Base-by-base conservation (phyloP, 1,140 invertebrate species). In the Drosophila biarmipes region DNA sequence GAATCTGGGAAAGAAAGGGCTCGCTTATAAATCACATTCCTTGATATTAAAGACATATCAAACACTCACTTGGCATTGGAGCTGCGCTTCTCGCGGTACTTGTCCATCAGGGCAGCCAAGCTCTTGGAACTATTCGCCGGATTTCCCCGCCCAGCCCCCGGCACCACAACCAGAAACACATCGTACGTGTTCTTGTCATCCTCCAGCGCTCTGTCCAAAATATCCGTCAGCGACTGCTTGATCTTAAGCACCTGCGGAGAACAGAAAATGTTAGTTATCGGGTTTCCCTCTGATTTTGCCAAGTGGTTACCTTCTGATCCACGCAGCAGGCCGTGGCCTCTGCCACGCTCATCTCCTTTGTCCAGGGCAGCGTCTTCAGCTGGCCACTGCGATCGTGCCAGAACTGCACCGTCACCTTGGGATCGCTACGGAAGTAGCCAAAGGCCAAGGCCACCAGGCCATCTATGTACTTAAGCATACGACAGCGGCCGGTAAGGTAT, bases 141-240 rank as follows among this genome's bases (percentile, higher is more conserved):
- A 79, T 92, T 92, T 2, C 91, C 75, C 6, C 91, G 85, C 1
- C 66, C 76, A 2, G 63, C 91, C 10, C 77, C 46, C 8, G 91
- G 91, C 24, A 92, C 89, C 58, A 92, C 46, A 17, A 78, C 78
- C 31, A 92, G n/a, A 27, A 92, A 92, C 6, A 90, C 52, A 64
- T 92, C 91, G 31, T 80, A 92, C 8, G 67, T 71, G 6, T 73
- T 49, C 2, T 31, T 10, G 0, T 15, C 10, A 43, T 73, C 64
- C 35, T 45, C 6, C 8, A 90, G 7, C 2, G 90, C 91, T 19
- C 58, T 27, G 5, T 64, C 24, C 34, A 92, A 6, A 10, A 86
- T 58, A 6, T 55, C 54, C 6, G 61, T 63, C 8, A 91, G 59
- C 15, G 72, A 53, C 57, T 92, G 86, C 31, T 75, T 74, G 17